Percentiles rank a stretch among this genome's conserved stretches.
phyloP scores from a whole-genome alignment of 1,140 invertebrate species.

The Cydia pomonella region DNA sequence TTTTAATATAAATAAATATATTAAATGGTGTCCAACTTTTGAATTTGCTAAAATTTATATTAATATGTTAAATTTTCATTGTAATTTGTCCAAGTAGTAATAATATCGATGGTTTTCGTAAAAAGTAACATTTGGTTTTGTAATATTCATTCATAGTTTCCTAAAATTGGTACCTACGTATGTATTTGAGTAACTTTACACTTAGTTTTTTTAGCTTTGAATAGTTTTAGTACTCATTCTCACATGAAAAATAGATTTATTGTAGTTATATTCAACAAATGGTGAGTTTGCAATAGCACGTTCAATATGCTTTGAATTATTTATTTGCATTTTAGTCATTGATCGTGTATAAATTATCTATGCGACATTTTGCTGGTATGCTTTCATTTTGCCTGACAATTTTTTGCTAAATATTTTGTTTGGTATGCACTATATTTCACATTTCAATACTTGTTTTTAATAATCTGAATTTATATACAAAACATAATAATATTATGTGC shows the following conservation, averaged over 20 bases:
- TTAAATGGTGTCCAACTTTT: background rate
- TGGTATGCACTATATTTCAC: background rate
- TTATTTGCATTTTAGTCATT: constrained; percentile 1
- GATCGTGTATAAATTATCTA: constrained; percentile 6
- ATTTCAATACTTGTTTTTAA: background rate
- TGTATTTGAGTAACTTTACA: constrained; percentile 8
- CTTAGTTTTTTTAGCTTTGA: background rate
- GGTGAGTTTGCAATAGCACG: constrained; percentile 7
- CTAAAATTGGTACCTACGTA: constrained; percentile 21
- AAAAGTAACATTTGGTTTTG: constrained; percentile 13
- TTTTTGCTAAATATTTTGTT: background rate
- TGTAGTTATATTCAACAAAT: background rate
- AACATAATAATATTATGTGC: background rate
- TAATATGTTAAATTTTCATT: background rate
- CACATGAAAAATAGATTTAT: constrained; percentile 2
- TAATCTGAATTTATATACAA: background rate
- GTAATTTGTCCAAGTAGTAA: background rate
- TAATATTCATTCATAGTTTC: constrained; percentile 22
- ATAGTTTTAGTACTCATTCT: background rate
- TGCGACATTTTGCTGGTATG: background rate
- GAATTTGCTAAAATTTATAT: background rate
- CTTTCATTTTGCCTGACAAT: constrained; percentile 3
- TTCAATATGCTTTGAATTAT: constrained; percentile 19
- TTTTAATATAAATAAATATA: background rate
- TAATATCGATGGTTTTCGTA: background rate